These are phyloP conservation scores for Zingel zingel DNA, from an alignment of 2,113 vertebrate genomes.

Conservation along the genomic window DNA sequence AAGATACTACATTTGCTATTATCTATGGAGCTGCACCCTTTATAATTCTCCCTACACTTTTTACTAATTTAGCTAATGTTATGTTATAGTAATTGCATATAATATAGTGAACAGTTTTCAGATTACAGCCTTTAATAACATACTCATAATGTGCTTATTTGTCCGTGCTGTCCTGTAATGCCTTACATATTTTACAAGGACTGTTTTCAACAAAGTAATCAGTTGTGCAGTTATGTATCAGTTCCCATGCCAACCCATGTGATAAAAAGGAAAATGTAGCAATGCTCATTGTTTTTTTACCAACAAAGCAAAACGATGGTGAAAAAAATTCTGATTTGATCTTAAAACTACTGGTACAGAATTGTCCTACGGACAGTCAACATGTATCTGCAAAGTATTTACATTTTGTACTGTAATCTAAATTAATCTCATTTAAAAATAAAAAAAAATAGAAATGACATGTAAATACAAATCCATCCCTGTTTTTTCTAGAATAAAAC, in stretches of 20 bases:
- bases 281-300: slow-evolving; percentile 33
- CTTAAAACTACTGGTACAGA: not conserved
- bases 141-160: not conserved
- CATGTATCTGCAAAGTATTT: not conserved
- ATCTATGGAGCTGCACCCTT: not conserved
- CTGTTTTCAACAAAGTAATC: slow-evolving; percentile 25
- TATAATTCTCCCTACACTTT: not conserved
- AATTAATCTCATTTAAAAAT: not conserved
- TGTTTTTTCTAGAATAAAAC: not conserved
- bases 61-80: not conserved
- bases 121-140: not conserved
- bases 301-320: slow-evolving; percentile 28
- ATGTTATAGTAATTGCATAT: not conserved
- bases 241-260: slow-evolving; percentile 29
- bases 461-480: not conserved
- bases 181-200: slow-evolving; percentile 14
- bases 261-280: slow-evolving; percentile 47
- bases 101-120: not conserved
- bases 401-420: not conserved
- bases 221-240: slow-evolving; percentile 41
- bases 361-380: not conserved
- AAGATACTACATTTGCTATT: not conserved
- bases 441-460: not conserved
- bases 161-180: not conserved
- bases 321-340: not conserved